Conservation (phyloP, 2,113 vertebrate genomes). For the Xiphophorus maculatus region DNA sequence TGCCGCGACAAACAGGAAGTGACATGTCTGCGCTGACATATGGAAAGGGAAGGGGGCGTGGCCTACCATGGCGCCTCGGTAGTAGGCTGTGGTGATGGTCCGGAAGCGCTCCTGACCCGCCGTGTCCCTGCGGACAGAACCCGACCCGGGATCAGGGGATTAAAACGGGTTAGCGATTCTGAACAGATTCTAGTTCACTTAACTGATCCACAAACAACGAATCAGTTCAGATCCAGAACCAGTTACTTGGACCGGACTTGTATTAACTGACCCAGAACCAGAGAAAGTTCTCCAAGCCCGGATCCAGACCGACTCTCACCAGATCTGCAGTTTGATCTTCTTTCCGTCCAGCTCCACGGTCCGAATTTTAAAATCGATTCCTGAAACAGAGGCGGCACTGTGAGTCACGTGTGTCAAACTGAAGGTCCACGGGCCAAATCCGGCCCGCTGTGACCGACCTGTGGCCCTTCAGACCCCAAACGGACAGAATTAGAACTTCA, state of each 20-base stretch:
- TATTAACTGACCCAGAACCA: too few relatives aligned
- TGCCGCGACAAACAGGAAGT: constrained; percentile 65
- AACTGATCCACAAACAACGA: background rate
- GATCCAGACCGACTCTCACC: constrained; percentile 70
- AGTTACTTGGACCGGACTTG: too few relatives aligned
- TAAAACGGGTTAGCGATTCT: too few relatives aligned
- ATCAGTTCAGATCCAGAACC: background rate
- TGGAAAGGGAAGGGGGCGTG: constrained; percentile 7
- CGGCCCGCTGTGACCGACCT: too few relatives aligned
- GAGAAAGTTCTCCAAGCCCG: too few relatives aligned
- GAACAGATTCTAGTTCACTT: background rate
- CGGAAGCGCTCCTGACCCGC: constrained; percentile 93
- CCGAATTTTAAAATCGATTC: constrained; percentile 95
- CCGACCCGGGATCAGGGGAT: background rate
- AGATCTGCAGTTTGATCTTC: constrained; percentile 95
- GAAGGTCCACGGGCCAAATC: too few relatives aligned
- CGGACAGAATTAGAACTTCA: too few relatives aligned
- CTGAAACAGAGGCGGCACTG: constrained; percentile 64
- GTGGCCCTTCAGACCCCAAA: too few relatives aligned
- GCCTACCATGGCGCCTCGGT: constrained; percentile 92
- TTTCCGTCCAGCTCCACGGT: constrained; percentile 93
- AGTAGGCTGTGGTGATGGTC: constrained; percentile 93
- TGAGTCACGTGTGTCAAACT: too few relatives aligned
- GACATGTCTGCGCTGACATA: constrained; percentile 3
- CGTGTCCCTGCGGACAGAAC: constrained; percentile 82